Evolutionary conservation across 2,797 vertebrate species (phyloP), one percentile per base, ranked within the genome.

Genomic region (Phrynocephalus forsythii): DNA sequence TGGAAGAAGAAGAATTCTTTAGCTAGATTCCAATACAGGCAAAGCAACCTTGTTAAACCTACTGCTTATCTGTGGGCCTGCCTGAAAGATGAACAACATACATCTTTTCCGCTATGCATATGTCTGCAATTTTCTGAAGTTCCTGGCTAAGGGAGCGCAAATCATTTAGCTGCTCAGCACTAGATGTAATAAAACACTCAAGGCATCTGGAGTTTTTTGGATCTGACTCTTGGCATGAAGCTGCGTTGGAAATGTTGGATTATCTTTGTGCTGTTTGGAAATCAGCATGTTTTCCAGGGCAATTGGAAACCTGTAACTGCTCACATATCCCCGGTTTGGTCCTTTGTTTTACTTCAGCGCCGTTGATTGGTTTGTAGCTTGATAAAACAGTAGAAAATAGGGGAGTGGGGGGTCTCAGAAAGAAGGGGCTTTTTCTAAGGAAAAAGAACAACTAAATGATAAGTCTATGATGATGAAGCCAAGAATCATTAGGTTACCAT

Each of bases 141-240:
- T 94, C 90, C 94, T 96, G 94, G 94, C 93, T 93, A 90, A 94
- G 71, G 83, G 88, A 90, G 83, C 33, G 87, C 6, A 84, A 94
- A 92, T 91, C 89, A 89, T 92, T 87, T 94, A 91, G 79, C 82
- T 52, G 93, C 92, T 94, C 95, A 85, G 91, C 3, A 15, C 88
- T 92, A 89, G 78, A 48, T 95, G 93, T 87, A 95, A 96, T 95
- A 94, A 96, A 96, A 94, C 33, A 87, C 94, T 92, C 90, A 93
- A 94, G 95, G 94, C 94, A 95, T 96, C 95, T 96, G 95, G 95
- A 93, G 84, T 95, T 94, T 95, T 95, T 95, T 95, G 94, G 95
- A 94, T 91, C 83, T 88, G n/a, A 91, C 90, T 95, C 93, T 89
- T 96, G 95, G 95, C 95, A 93, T 86, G 79, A 90, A 93, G 94